A percentile compares a stretch with the other conserved stretches of the same genome.
Conservation (phyloP, 2,113 vertebrate genomes). For the Tonatia bakeri region DNA sequence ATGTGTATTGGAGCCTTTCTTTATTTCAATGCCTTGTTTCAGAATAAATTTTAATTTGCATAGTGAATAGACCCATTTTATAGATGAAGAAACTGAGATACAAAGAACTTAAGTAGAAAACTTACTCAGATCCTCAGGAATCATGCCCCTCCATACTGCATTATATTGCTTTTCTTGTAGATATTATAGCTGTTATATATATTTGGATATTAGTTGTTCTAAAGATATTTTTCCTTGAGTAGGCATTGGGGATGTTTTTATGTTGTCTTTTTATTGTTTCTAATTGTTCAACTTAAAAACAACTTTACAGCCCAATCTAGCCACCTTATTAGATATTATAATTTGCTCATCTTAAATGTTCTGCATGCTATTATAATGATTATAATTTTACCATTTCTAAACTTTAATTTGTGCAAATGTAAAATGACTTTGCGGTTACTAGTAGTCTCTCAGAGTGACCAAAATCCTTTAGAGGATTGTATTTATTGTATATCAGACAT, state of each 20-base stretch:
- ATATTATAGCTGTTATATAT: background rate
- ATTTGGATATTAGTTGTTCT: background rate
- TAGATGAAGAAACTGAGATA: background rate
- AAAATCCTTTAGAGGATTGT: background rate
- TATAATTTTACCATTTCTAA: constrained; percentile 29
- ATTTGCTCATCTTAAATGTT: constrained; percentile 31
- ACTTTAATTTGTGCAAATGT: constrained; percentile 14
- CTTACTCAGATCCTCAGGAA: background rate
- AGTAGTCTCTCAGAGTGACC: background rate
- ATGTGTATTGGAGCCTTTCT: background rate
- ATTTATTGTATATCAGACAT: background rate
- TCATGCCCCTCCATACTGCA: background rate
- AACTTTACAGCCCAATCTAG: background rate
- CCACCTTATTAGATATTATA: constrained; percentile 4
- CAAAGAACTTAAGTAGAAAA: background rate
- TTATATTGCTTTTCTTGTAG: background rate
- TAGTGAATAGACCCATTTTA: background rate
- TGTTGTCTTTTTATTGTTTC: background rate
- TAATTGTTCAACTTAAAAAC: background rate
- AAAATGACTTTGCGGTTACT: constrained; percentile 21
- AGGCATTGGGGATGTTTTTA: background rate
- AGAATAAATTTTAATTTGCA: background rate
- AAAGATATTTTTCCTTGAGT: background rate
- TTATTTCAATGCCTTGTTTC: background rate
- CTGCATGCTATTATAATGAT: background rate